Base-by-base conservation (phyloP, 2,888 invertebrate species). In the Harpalus rubripes region DNA sequence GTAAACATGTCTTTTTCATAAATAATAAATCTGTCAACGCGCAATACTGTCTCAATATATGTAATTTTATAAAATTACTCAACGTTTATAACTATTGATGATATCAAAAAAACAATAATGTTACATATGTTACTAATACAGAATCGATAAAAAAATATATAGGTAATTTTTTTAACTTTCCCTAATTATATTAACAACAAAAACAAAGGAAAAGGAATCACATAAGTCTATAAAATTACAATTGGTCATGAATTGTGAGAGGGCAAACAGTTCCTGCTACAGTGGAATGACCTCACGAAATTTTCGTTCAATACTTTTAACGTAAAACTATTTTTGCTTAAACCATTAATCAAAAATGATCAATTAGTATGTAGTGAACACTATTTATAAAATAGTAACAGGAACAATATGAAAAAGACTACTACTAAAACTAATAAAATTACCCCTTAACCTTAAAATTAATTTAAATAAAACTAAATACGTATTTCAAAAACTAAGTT, bases 281-380 rank as follows among this genome's bases (percentile, higher is more conserved):
- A 63, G 63, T 63, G 7, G 18, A 63, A 63, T 26, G 63, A 63
- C 63, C 63, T 63, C 22, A 26, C 63, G 63, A 63, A 63, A 63
- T 12, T 63, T 26, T 63, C 63, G 26, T 63, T 63, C 63, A 63
- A 63, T 63, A 63, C 22, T 56, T 56, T 56, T 7, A 59, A 22
- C 18, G 1, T 12, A 26, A 12, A 61, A 63, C 10, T 63, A 63
- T 63, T 63, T 59, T 18, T 22, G 22, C 63, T 63, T 22, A 22
- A 10, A 63, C 63, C 22, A 63, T 63, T 63, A 63, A 63, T 63
- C 63, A 63, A 63, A 63, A 32, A 32, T 32, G 2, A 5, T 32
- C 32, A 32, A 32, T 32, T 32, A 32, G 32, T 32, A 32, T 32
- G 32, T 32, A 22, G 32, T 32, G 32, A 32, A 32, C 32, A 32